These are phyloP conservation scores for Nothobranchius kuhntae DNA, from an alignment of 2,113 vertebrate species.

Conservation along the genomic window DNA sequence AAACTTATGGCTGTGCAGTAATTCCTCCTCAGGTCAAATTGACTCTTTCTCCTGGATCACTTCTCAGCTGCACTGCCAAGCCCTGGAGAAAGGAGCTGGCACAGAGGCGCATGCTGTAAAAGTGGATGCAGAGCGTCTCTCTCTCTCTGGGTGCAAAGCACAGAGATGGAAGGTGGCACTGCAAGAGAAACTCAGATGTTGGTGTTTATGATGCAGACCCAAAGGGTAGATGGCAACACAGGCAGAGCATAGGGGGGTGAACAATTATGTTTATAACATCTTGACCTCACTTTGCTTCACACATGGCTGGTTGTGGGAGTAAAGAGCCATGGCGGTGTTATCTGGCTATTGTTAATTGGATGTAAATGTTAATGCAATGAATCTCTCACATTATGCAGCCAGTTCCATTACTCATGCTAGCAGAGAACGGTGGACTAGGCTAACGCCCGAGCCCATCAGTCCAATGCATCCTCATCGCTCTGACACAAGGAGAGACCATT, in stretches of 20 bases:
- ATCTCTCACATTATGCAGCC: conserved; percentile 65
- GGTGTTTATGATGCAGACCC: conserved; percentile 34
- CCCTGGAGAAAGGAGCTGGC: conserved; percentile 52
- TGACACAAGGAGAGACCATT: conserved; percentile 73
- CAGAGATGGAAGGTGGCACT: conserved; percentile 66
- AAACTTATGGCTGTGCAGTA: conserved; percentile 39
- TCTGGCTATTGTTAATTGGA: conserved; percentile 72
- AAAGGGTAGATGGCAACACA: conserved; percentile 57
- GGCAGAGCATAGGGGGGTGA: conserved; percentile 48
- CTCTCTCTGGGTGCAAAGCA: conserved; percentile 31
- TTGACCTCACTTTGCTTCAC: conserved; percentile 50
- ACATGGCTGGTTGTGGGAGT: conserved; percentile 39
- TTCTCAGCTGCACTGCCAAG: conserved; percentile 53
- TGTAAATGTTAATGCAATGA: conserved; percentile 73
- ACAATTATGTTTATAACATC: conserved; percentile 60
- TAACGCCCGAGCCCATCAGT: conserved; percentile 62
- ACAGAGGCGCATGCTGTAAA: conserved; percentile 47
- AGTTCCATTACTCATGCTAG: conserved; percentile 49
- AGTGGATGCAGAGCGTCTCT: conserved; percentile 44
- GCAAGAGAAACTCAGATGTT: conserved; percentile 31
- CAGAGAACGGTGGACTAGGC: conserved; percentile 55
- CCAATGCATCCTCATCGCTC: conserved; percentile 59
- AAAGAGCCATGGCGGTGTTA: conserved; percentile 28
- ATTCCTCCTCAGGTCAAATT: conserved; percentile 62
- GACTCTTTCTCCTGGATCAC: conserved; percentile 60